Base-by-base conservation (phyloP, 2,113 vertebrate species). In the Mesitornis unicolor region DNA sequence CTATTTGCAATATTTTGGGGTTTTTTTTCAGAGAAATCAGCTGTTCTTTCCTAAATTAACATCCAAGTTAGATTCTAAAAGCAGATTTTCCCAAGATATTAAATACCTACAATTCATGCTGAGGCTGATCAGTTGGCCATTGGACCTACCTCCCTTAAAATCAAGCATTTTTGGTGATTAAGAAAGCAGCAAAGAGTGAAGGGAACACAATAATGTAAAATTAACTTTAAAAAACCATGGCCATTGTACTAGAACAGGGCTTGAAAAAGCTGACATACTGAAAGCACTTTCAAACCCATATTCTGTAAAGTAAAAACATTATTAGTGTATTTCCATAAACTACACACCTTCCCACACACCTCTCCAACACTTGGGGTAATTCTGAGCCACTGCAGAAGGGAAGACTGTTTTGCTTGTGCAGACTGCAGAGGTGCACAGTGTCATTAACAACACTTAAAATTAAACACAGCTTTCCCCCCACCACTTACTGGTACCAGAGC, bases 371-470 rank as follows among this genome's bases (percentile, higher is more conserved):
- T 4, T 6, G 13, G 9, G 40, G 43, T 7, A 7, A 7, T 26
- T 47, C 9, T 7, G 59, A 61, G 69, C 17, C 9, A 7, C 1
- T 16, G 21, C 47, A 54, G 53, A 45, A 84, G 35, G 42, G 14
- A 7, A 26, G 9, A 31, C 17, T 16, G 38, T 14, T 40, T 14
- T 16, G 28, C 25, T 15, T 43, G 65, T 9, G 56, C 82, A 38
- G 18, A 5, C 3, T 75, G 16, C 0, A 0, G 42, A 75, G 42
- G 11, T 78, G 15, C 6, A n/a, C 47, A 3, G 2, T 2, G 28
- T 14, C 50, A 5, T 7, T 1, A 48, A 25, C 11, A 22, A 5
- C 7, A 42, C 16, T 1, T 26, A 9, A 42, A 20, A 26, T 19
- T 50, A 15, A 36, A 47, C 69, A 18, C 38, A 38, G 19, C 6